Evolutionary conservation across 2,797 vertebrate genomes (phyloP).

Genomic region (Streptopelia turtur): DNA sequence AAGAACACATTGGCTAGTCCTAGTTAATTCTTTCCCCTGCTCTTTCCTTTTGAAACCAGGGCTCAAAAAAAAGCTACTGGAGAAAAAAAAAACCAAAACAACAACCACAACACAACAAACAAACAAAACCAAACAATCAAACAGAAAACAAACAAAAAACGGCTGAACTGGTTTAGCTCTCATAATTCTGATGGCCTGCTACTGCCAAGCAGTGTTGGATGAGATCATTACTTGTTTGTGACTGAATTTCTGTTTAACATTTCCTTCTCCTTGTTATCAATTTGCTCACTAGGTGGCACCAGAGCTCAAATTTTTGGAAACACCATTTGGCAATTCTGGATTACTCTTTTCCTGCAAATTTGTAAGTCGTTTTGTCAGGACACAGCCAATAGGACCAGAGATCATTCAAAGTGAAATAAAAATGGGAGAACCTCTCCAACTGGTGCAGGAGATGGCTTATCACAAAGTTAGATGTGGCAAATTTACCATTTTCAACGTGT

Average conservation of each 20-base stretch:
- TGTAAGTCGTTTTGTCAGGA: not conserved
- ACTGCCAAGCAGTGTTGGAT: no score
- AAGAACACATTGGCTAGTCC: not conserved
- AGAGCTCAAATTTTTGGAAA: not conserved
- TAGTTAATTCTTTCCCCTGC: not conserved
- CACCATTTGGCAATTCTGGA: fast-evolving
- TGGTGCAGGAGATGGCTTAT: fast-evolving
- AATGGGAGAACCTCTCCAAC: not conserved
- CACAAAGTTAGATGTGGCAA: not conserved
- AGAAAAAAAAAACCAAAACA: no score
- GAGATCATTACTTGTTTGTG: fast-evolving
- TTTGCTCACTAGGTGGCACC: slow-evolving; percentile 22
- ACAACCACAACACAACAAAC: no score
- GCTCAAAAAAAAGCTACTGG: fast-evolving
- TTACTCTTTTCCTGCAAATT: not conserved
- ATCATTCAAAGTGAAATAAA: not conserved
- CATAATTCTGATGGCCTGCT: no score
- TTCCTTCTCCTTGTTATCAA: not conserved
- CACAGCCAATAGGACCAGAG: not conserved
- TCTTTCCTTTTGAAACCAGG: not conserved
- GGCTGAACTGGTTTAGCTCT: not conserved
- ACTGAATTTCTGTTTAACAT: fast-evolving
- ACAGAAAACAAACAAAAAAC: not conserved
- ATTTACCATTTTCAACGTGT: not conserved
- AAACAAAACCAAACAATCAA: no score